Evolutionary conservation across 2,797 vertebrate genomes (phyloP).

Genomic region (Chaetophractus vellerosus): DNA sequence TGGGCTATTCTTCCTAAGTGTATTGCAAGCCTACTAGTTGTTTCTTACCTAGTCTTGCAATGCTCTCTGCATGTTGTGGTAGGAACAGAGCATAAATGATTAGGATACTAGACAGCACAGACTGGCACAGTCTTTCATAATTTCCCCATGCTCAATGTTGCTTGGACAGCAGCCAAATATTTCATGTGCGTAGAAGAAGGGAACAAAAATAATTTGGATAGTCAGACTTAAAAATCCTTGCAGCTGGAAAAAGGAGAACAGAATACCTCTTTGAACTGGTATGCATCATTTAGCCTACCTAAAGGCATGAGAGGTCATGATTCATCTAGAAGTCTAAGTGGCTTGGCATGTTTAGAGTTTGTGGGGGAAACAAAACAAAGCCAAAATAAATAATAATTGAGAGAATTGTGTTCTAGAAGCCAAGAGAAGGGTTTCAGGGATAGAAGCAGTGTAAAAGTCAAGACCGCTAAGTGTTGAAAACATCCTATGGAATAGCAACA

Average conservation of each 20-base stretch:
- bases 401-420: not conserved
- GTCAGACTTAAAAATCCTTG: not conserved
- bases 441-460: not conserved
- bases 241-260: not conserved
- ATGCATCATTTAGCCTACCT: not conserved
- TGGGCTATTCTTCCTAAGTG: not conserved
- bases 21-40: not conserved
- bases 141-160: not conserved
- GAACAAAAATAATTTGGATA: not conserved
- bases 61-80: not conserved
- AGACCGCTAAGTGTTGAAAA: not conserved
- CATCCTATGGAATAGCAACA: not conserved
- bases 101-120: not conserved
- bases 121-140: not conserved
- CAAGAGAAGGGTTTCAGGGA: not conserved
- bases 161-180: not conserved
- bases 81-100: not conserved
- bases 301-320: not conserved
- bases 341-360: not conserved
- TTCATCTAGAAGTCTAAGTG: not conserved
- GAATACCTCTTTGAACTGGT: not conserved
- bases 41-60: not conserved
- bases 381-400: not conserved
- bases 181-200: not conserved
- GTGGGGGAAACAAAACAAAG: not conserved